Conservation (phyloP, 2,113 vertebrate species). For the Cyphomyrus plagiostoma region DNA sequence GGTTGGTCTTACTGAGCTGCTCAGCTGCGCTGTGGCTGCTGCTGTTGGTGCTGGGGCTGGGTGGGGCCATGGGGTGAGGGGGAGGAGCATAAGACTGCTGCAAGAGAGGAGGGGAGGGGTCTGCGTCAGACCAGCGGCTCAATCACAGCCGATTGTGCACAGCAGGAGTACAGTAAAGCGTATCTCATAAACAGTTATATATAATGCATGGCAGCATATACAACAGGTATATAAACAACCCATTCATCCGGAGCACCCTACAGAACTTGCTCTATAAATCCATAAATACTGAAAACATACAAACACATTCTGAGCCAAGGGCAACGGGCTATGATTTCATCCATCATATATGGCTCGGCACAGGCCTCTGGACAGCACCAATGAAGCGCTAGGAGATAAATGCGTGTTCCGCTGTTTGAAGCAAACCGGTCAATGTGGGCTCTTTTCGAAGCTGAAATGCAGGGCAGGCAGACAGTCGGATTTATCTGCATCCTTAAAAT, state of each 20-base stretch:
- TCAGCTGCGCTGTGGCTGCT: conserved; percentile 80
- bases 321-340: not conserved
- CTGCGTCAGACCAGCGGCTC: not conserved
- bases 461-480: not conserved
- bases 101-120: conserved; percentile 35
- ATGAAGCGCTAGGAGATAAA: not conserved
- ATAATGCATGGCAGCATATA: not conserved
- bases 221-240: not conserved
- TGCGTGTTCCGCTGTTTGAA: not conserved
- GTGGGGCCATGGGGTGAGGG: not conserved
- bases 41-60: conserved; percentile 39
- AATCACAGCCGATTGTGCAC: not conserved
- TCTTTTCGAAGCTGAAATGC: not conserved
- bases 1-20: conserved; percentile 98
- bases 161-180: not conserved
- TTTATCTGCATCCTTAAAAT: not conserved
- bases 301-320: not conserved
- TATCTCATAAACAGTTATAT: not conserved
- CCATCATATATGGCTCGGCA: not conserved
- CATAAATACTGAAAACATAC: not conserved
- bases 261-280: not conserved
- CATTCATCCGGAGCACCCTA: not conserved
- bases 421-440: not conserved
- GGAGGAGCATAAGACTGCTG: conserved; percentile 75
- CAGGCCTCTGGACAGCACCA: not conserved